Evolutionary conservation across 2,888 invertebrate species (phyloP).

Genomic region (Sipha maydis): DNA sequence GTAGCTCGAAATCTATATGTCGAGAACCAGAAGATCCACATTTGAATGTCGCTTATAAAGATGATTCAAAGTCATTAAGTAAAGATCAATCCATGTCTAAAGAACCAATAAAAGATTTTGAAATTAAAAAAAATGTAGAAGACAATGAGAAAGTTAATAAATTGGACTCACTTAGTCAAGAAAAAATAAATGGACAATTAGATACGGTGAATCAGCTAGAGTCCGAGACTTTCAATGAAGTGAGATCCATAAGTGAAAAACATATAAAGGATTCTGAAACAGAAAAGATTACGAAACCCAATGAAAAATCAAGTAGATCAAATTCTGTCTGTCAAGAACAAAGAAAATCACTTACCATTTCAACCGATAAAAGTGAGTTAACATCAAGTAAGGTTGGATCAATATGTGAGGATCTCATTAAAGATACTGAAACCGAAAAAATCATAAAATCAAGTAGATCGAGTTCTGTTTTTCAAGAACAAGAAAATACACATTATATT

Average conservation of each 20-base stretch:
- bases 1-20: not conserved
- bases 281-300: not conserved
- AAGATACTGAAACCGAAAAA: not conserved
- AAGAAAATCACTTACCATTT: no score
- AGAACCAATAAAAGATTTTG: not conserved
- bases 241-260: not conserved
- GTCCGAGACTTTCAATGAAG: not conserved
- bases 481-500: no score
- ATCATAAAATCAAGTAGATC: not conserved
- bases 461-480: not conserved
- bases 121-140: not conserved
- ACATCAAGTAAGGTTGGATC: not conserved
- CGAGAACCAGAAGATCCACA: not conserved
- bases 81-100: not conserved
- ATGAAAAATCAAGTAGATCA: no score
- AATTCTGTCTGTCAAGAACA: no score
- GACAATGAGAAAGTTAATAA: not conserved
- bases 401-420: no score
- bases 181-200: no score
- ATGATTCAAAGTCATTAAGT: not conserved
- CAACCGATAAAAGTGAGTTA: not conserved
- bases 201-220: not conserved
- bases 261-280: not conserved
- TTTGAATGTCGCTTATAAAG: fast-evolving
- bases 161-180: not conserved